A percentile compares a stretch with the other conserved stretches of the same genome.
These are phyloP conservation scores for Drosophila trapezifrons DNA, from an alignment of 1,140 invertebrate species.

Conservation along the genomic window DNA sequence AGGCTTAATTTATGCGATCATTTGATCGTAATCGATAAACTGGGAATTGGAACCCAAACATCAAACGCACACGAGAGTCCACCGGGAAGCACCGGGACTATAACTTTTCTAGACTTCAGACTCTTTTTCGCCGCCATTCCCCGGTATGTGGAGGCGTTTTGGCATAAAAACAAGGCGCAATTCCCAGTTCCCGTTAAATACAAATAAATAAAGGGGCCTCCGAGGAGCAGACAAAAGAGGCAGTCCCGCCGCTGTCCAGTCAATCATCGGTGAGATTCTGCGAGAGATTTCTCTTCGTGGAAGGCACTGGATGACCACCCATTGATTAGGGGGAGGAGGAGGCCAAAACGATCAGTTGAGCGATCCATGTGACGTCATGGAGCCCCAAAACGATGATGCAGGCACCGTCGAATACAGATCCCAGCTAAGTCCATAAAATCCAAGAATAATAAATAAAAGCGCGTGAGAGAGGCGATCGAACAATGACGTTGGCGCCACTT, in stretches of 20 bases:
- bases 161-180: conserved; percentile 62
- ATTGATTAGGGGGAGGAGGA: conserved; percentile 9
- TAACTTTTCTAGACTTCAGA: conserved; percentile 19
- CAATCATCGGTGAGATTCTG: conserved; percentile 45
- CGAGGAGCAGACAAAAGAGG: conserved; percentile 44
- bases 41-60: conserved; percentile 14
- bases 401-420: conserved; percentile 10
- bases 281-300: conserved; percentile 43
- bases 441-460: conserved; percentile 31
- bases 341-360: conserved; percentile 10
- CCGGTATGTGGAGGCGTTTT: conserved; percentile 36
- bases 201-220: conserved; percentile 66
- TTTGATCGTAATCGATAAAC: conserved; percentile 4
- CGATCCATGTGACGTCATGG: conserved; percentile 55
- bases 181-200: conserved; percentile 57
- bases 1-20: background rate
- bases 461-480: conserved; percentile 18
- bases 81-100: conserved; percentile 30
- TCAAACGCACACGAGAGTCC: conserved; percentile 16
- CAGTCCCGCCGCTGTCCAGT: conserved; percentile 23
- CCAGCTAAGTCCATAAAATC: conserved; percentile 24
- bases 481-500: conserved; percentile 59
- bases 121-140: conserved; percentile 2
- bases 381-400: conserved; percentile 27
- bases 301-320: conserved; percentile 52